phyloP scores from a whole-genome alignment of 2,797 vertebrate species.

The Anolis apletophallus region DNA sequence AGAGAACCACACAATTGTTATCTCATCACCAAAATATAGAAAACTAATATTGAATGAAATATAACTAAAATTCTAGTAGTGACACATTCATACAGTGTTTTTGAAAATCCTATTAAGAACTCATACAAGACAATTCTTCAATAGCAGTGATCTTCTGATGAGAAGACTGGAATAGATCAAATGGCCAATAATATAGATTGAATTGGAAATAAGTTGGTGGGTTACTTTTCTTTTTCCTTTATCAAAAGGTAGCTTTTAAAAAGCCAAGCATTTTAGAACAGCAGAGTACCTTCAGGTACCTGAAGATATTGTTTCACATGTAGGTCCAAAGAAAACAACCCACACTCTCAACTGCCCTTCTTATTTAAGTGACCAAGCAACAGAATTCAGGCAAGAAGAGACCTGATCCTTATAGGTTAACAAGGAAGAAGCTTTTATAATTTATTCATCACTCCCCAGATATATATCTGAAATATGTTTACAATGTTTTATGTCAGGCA shows the following conservation, averaged over 20 bases:
- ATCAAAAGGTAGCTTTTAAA: not conserved
- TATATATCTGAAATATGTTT: not conserved
- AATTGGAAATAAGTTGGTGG: not conserved
- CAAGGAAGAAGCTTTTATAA: not conserved
- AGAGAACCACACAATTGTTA: not conserved
- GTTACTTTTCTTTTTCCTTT: not conserved
- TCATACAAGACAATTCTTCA: not conserved
- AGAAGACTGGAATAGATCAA: not conserved
- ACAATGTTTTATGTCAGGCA: not conserved
- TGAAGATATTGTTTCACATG: not conserved
- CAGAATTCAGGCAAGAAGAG: not conserved
- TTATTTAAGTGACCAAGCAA: not conserved
- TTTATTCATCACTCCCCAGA: not conserved
- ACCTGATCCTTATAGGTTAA: not conserved
- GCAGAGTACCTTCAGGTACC: not conserved
- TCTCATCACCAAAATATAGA: not conserved
- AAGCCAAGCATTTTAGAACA: not conserved
- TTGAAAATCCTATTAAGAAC: not conserved
- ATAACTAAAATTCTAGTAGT: not conserved
- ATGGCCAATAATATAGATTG: not conserved
- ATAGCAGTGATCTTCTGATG: not conserved
- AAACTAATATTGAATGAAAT: not conserved
- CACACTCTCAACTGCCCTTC: not conserved
- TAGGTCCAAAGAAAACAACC: not conserved
- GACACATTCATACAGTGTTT: not conserved